These are phyloP conservation scores for Oreohelix idahoensis DNA, from an alignment of 1,140 invertebrate species.

Conservation along the genomic window DNA sequence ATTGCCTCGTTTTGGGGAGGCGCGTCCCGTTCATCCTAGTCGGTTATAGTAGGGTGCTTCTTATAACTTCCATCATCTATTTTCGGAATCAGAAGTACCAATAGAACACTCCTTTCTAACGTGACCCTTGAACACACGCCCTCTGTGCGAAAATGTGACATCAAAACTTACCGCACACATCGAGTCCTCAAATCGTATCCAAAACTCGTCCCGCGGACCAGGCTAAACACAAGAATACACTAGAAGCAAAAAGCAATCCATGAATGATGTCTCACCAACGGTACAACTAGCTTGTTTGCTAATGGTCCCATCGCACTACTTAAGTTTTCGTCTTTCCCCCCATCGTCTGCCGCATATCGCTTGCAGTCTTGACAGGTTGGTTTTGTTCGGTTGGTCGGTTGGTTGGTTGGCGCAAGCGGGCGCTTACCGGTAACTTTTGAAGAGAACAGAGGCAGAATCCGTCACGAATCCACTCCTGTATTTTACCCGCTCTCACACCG, in stretches of 20 bases:
- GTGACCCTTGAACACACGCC: too few relatives aligned
- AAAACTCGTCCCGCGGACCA: not conserved
- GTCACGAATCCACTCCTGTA: not conserved
- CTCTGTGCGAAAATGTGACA: not conserved
- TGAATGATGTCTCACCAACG: not conserved
- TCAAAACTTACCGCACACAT: not conserved
- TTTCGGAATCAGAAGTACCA: too few relatives aligned
- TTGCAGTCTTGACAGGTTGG: constrained; percentile 3
- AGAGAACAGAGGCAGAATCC: not conserved
- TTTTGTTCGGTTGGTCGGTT: not conserved
- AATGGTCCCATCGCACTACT: constrained; percentile 4
- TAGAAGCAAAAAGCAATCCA: not conserved
- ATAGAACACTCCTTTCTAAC: too few relatives aligned
- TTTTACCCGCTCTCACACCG: not conserved
- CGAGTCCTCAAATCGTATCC: not conserved
- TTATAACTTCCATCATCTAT: too few relatives aligned
- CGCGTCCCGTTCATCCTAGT: too few relatives aligned
- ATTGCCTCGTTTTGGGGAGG: too few relatives aligned
- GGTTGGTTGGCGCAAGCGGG: not conserved
- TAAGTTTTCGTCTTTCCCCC: not conserved
- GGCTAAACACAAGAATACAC: not conserved
- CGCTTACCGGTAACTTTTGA: not conserved
- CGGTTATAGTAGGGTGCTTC: too few relatives aligned
- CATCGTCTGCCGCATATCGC: not conserved
- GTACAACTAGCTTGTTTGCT: not conserved